Base-by-base conservation (phyloP, 2,888 invertebrate genomes). In the Drosophila monieri region DNA sequence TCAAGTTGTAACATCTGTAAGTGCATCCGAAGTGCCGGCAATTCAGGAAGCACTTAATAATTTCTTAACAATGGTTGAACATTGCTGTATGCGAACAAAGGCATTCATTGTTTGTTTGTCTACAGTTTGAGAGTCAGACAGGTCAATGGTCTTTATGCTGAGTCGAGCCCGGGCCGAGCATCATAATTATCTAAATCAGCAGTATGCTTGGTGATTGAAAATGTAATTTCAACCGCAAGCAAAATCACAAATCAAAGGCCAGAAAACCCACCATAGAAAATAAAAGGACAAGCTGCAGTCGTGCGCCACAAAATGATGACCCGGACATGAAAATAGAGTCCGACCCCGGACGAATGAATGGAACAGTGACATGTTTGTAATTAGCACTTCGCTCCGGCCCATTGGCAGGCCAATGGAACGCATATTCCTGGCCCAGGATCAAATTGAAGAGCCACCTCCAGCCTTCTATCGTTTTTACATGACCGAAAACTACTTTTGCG, bases 31-130 rank as follows among this genome's bases (percentile, higher is more conserved):
- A 64, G 64, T 64, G 57, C 64, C 49, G 39, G 51, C 53, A 69
- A 65, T 68, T 78, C 71, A 80, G 85, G 87, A 86, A 85, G 85
- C 80, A 80, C 87, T 81, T 81, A 84, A 81, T 81, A 81, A 86
- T 80, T 86, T 71, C 87, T 60, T 78, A 80, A 64, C 80, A 86
- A 86, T 85, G 73, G 74, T 54, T 49, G 66, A 46, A 51, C 47
- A 60, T 52, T 65, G 51, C 47, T 58, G 59, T 49, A 47, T 51
- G 73, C 54, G 66, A 85, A 84, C 87, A 86, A 85, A 60, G 74
- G 53, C 71, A 76, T 53, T 66, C 49, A 46, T 58, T 56, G 65
- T 60, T 48, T 41, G 46, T 41, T 46, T 46, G 35, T 39, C n/a
- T n/a, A 1, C 18, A 14, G n/a, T 27, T 53, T 43, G 9, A 35